These are phyloP conservation scores for Mimachlamys varia DNA, from an alignment of 2,888 invertebrate species.

Conservation along the genomic window DNA sequence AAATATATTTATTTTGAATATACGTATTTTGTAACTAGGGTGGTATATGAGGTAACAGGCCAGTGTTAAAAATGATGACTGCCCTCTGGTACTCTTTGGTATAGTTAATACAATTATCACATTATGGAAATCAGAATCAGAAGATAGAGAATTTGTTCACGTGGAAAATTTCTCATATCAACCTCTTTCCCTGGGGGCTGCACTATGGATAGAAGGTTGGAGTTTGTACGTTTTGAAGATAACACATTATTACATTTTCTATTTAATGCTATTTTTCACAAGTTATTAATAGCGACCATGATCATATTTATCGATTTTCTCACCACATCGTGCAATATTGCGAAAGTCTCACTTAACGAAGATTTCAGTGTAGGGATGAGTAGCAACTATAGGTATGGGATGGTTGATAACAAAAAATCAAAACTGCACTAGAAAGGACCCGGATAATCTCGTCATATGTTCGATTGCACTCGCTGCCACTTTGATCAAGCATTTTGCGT, in stretches of 20 bases:
- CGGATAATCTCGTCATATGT: not conserved
- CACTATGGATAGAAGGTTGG: not conserved
- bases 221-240: slow-evolving; percentile 17
- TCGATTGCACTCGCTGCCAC: slow-evolving; percentile 5
- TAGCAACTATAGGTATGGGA: not conserved
- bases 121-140: not conserved
- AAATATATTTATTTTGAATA: not conserved
- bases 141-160: not conserved
- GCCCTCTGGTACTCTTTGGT: not conserved
- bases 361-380: not conserved
- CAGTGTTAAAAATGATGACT: not conserved
- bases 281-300: not conserved
- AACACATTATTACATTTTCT: not conserved
- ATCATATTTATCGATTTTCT: not conserved
- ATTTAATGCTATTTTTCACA: not conserved
- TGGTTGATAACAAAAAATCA: not conserved
- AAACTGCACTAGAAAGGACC: not conserved
- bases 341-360: not conserved
- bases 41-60: not conserved
- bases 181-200: slow-evolving; percentile 44
- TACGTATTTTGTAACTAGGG: not conserved
- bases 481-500: slow-evolving; percentile 4
- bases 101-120: not conserved
- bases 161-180: slow-evolving; percentile 52
- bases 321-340: not conserved